Conservation (phyloP, 2,888 invertebrate species). For the Julus scanicus region DNA sequence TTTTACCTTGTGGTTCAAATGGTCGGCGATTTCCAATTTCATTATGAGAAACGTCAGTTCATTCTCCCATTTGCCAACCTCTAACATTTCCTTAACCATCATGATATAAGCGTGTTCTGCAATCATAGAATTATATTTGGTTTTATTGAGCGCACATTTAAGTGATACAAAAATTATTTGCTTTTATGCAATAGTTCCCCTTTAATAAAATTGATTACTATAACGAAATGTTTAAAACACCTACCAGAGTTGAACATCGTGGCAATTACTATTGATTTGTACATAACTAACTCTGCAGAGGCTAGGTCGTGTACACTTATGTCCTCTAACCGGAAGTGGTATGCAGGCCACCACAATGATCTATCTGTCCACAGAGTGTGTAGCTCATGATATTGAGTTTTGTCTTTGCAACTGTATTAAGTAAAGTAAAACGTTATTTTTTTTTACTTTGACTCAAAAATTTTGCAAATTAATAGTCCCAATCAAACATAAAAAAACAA, state of each 20-base stretch:
- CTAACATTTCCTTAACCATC: not conserved
- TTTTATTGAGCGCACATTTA: not conserved
- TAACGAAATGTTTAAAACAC: not conserved
- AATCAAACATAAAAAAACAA: not conserved
- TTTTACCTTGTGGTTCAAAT: not conserved
- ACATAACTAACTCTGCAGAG: not conserved
- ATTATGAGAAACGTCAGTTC: not conserved
- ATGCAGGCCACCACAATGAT: slow-evolving; percentile 16
- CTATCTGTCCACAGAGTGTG: slow-evolving; percentile 16
- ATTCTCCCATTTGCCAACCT: not conserved
- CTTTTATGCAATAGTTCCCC: too few relatives aligned
- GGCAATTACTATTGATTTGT: slow-evolving; percentile 17
- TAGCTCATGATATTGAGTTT: not conserved
- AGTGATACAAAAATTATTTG: too few relatives aligned
- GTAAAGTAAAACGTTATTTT: not conserved
- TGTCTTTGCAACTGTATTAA: not conserved
- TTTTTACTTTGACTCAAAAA: not conserved
- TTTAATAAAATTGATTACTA: too few relatives aligned
- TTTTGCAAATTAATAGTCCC: not conserved
- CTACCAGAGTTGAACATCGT: slow-evolving; percentile 37
- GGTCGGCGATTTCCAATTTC: not conserved
- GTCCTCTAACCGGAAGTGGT: slow-evolving; percentile 4
- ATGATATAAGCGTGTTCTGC: slow-evolving; percentile 32
- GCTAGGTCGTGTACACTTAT: not conserved
- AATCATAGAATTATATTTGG: not conserved